Evolutionary conservation across 2,888 invertebrate genomes (phyloP).

Genomic region (Azorinus chamasolen): DNA sequence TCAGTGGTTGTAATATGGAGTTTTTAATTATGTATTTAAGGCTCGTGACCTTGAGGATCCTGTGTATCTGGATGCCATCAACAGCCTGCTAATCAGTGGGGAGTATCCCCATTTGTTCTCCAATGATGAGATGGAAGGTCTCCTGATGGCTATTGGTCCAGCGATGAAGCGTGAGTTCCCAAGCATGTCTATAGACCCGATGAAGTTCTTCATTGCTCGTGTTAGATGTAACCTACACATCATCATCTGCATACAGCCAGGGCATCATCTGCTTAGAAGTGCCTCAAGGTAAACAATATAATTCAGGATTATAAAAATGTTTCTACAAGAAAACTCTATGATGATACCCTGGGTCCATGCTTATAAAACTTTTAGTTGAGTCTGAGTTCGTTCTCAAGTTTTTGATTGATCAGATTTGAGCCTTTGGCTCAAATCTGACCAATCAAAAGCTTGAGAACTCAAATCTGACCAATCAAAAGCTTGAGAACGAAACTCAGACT

Average conservation of each 20-base stretch:
- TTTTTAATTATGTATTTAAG: no score
- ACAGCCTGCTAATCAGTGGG: constrained; percentile 85
- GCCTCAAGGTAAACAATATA: constrained; percentile 74
- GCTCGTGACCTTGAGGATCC: constrained; percentile 84
- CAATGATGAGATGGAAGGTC: constrained; percentile 86
- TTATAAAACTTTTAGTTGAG: no score
- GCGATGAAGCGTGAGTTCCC: constrained; percentile 85
- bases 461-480: no score
- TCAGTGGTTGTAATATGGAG: no score
- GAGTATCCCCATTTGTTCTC: constrained; percentile 86
- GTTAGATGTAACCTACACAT: constrained; percentile 86
- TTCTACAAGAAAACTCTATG: neutral
- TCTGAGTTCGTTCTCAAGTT: no score
- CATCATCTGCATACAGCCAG: constrained; percentile 84
- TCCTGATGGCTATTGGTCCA: constrained; percentile 83
- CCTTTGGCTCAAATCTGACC: no score
- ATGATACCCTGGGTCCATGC: neutral
- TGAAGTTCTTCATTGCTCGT: constrained; percentile 85
- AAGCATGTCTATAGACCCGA: constrained; percentile 82
- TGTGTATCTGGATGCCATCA: constrained; percentile 85
- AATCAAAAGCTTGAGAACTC: no score
- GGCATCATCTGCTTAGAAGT: constrained; percentile 79
- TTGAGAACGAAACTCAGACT: no score
- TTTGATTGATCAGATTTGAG: no score
- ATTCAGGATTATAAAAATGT: no score